Evolutionary conservation across 1,140 invertebrate species (phyloP), one percentile per base, ranked within the genome.

Genomic region (Hirudo medicinalis): DNA sequence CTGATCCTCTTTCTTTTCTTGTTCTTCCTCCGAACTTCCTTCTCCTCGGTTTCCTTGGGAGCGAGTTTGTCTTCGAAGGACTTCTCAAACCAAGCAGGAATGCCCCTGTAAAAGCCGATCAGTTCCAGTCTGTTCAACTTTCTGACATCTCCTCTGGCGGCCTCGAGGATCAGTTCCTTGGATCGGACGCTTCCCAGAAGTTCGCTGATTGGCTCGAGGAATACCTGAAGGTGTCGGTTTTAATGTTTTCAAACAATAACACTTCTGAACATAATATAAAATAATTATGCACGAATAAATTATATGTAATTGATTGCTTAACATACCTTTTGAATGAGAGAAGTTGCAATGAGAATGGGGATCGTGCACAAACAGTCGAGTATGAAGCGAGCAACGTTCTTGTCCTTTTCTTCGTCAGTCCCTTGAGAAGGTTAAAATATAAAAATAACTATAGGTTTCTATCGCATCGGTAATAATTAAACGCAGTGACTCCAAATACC

Each of bases 201-300:
- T 32, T 79, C 74, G 49, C 78, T 78, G 57, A 82, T 71, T 15
- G 80, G 79, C 25, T 80, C 78, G 40, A 82, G 76, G 69, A 82
- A 79, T 32, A 82, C 74, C 79, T 80, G 54, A 70, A 69, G 72
- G 27, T 17, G 40, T 71, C 0, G 11, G 22, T 19, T 15, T 32
- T 20, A 11, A 27, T 15, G 11, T 15, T 20, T 5, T 63, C 0
- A 63, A 63, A 63, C 11, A 63, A 15, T 11, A 63, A 63, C 13
- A 63, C 19, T 63, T 5, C 19, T 63, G 9, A 27, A 27, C 11
- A 63, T 20, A 11, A 27, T 63, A 9, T 9, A 49, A 49, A 49
- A 2, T 49, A 49, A 13, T 49, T 49, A 15, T 49, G 13, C 43
- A 5, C 11, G 4, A 49, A 49, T 49, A 49, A 49, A 49, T 49